Percentiles rank a stretch among this genome's conserved stretches.
These are phyloP conservation scores for Idaea dimidiata DNA, from an alignment of 2,888 invertebrate species.

Conservation along the genomic window DNA sequence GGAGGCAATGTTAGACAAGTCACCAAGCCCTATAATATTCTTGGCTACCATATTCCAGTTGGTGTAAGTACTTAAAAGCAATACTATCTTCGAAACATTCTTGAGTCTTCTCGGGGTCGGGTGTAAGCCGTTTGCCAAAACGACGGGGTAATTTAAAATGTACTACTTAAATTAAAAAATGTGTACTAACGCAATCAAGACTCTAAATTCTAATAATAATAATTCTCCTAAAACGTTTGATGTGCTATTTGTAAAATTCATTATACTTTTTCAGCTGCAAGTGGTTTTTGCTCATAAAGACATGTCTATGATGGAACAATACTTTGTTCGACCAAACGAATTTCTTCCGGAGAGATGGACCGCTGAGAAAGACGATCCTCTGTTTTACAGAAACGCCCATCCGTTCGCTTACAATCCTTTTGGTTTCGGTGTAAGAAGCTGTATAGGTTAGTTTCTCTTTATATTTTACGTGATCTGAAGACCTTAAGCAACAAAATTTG, in stretches of 20 bases:
- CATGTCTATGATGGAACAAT: constrained; percentile 81
- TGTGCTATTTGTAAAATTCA: background rate
- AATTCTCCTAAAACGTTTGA: too few relatives aligned
- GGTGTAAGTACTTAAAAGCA: constrained; percentile 62
- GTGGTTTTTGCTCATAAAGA: constrained; percentile 75
- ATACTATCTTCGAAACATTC: too few relatives aligned
- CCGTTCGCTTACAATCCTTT: constrained; percentile 83
- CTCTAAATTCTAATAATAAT: too few relatives aligned
- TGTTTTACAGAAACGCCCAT: constrained; percentile 71
- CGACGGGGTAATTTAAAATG: too few relatives aligned
- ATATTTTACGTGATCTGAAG: too few relatives aligned
- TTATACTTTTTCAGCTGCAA: constrained; percentile 28
- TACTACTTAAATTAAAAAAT: too few relatives aligned
- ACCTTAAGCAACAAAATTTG: too few relatives aligned
- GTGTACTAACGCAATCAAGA: too few relatives aligned
- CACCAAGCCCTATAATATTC: constrained; percentile 76
- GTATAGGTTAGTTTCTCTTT: constrained; percentile 73
- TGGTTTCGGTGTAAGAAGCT: constrained; percentile 84
- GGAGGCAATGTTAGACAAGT: constrained; percentile 77
- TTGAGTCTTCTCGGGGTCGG: too few relatives aligned
- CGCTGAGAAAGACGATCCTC: constrained; percentile 47
- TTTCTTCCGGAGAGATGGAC: constrained; percentile 90
- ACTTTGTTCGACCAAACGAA: constrained; percentile 82
- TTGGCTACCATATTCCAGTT: constrained; percentile 82
- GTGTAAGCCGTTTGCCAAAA: too few relatives aligned